phyloP scores from a whole-genome alignment of 2,888 invertebrate species.

The Baccha elongata region DNA sequence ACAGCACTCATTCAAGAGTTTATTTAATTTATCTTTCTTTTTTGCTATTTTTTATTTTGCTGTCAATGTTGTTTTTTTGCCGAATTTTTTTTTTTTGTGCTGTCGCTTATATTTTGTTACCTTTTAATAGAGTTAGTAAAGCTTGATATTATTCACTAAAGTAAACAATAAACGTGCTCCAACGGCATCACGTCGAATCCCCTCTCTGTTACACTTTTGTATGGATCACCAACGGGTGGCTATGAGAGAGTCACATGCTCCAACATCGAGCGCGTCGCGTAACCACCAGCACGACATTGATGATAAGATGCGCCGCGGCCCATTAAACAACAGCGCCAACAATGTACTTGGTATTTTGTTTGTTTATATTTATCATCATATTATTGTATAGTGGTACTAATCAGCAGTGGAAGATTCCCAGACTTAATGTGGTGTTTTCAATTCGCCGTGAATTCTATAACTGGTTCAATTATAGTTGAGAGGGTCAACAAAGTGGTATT shows the following conservation, averaged over 20 bases:
- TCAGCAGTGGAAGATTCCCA: conserved; percentile 69
- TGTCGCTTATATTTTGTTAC: conserved; percentile 39
- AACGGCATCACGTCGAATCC: conserved; percentile 65
- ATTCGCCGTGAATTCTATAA: conserved; percentile 60
- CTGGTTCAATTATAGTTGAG: conserved; percentile 55
- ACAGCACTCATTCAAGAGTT: conserved; percentile 13
- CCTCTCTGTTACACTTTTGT: conserved; percentile 9
- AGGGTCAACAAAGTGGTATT: conserved; percentile 17
- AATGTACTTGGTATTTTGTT: conserved; percentile 30
- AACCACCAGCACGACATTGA: conserved; percentile 68
- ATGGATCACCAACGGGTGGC: conserved; percentile 32
- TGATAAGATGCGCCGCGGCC: conserved; percentile 65
- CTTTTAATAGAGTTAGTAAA: too few relatives aligned
- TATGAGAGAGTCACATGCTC: conserved; percentile 51
- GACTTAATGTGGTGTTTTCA: conserved; percentile 41
- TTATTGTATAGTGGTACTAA: conserved; percentile 39
- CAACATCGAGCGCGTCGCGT: conserved; percentile 41
- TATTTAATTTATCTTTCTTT: conserved; percentile 22
- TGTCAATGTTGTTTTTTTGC: conserved; percentile 16
- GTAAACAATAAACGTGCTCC: conserved; percentile 70
- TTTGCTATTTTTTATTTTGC: conserved; percentile 43
- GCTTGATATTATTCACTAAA: conserved; percentile 68
- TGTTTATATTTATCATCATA: conserved; percentile 19
- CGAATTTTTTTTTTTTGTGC: conserved; percentile 4
- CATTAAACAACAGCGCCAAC: conserved; percentile 65